phyloP scores from a whole-genome alignment of 2,113 vertebrate genomes.

The Turnix velox region DNA sequence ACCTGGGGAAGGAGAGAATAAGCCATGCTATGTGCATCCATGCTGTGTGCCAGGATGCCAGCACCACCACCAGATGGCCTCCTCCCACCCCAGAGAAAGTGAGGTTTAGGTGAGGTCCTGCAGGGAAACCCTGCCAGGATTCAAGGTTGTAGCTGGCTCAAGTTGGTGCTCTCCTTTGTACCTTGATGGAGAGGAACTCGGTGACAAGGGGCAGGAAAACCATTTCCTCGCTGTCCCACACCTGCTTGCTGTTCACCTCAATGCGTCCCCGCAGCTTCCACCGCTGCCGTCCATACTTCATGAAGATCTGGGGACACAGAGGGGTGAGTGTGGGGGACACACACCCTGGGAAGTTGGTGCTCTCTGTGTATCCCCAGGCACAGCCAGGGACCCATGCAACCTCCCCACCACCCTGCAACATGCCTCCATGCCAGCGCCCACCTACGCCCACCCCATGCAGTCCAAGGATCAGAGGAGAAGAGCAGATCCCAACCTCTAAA shows the following conservation, averaged over 20 bases:
- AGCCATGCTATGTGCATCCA: background rate
- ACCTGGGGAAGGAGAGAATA: slow-evolving; percentile 73
- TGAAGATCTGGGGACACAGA: slow-evolving; percentile 81
- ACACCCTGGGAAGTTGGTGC: background rate
- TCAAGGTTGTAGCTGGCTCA: background rate
- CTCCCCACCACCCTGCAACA: background rate
- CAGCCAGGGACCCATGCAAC: background rate
- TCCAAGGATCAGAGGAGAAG: background rate
- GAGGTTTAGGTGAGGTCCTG: background rate
- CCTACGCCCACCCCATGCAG: background rate
- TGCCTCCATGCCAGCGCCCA: background rate
- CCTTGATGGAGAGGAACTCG: slow-evolving; percentile 96
- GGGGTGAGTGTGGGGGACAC: background rate
- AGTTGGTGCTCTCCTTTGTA: slow-evolving; percentile 56
- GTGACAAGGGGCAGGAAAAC: slow-evolving; percentile 91
- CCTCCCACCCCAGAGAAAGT: background rate
- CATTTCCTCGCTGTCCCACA: slow-evolving; percentile 96
- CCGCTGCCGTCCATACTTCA: slow-evolving; percentile 93
- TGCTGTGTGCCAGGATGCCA: background rate
- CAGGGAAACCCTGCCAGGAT: background rate
- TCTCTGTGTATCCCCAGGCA: background rate
- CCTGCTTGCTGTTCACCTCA: slow-evolving; percentile 90
- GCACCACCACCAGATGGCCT: background rate
- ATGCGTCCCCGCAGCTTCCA: slow-evolving; percentile 94
- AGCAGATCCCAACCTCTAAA: background rate